Evolutionary conservation across 23 tunicate species (phyloP), one percentile per base, ranked within the genome.

Genomic region (Phallusia fumigata): DNA sequence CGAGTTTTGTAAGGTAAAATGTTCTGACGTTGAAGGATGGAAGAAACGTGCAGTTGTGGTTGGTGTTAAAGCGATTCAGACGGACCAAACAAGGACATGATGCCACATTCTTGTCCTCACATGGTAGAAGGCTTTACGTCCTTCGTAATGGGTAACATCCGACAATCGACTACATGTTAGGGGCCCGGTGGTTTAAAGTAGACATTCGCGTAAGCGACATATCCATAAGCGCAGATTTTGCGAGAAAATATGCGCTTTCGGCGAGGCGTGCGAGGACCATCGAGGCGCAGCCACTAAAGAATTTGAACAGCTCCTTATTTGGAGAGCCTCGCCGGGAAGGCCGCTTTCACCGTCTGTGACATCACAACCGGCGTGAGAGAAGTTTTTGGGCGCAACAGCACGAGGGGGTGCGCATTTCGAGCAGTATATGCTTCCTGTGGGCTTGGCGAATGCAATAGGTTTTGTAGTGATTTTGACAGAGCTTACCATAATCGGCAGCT

Each of bases 371-470:
- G 69, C 69, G 8, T 24, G 69, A 24, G 3, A 6, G 28, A 58
- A 58, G 69, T 58, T 58, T 51, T 58, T 58, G 69, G 69, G 69
- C 69, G 28, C 69, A 58, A 21, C 69, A 58, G 13, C 69, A 58
- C 13, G 8, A 3, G 28, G 69, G 26, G 26, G 26, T 22, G 69
- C 69, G 16, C 69, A 16, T 58, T 1, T 24, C 69, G 11, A 3
- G 69, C 69, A 58, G 69, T 58, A 3, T 22, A 1, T 16, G 28
- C 28, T 58, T 58, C 28, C 69, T 24, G 28, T 22, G n/a, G n/a
- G 3, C 69, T 24, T 8, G 3, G 69, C 69, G 15, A 58, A 13
- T 58, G 16, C 26, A 58, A 16, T 1, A 22, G 16, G 28, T 21
- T 21, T 58, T 13, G 26, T 24, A 6, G 11, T 58, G 69, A 16